These are phyloP conservation scores for Reticulitermes lucifugus DNA, from an alignment of 2,888 invertebrate species.

Conservation along the genomic window DNA sequence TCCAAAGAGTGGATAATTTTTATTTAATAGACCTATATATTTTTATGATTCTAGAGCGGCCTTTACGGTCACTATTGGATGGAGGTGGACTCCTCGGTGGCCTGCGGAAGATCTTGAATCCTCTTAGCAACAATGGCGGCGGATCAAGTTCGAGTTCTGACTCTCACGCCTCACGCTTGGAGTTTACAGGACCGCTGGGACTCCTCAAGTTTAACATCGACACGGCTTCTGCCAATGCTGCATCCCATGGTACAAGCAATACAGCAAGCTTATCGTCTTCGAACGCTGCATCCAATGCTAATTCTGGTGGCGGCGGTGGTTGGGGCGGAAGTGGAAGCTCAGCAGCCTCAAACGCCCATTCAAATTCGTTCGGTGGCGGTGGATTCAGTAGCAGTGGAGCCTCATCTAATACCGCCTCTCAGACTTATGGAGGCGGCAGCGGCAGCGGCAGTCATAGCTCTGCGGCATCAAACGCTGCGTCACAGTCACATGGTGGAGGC, in stretches of 20 bases:
- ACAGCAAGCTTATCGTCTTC: background rate
- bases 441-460: background rate
- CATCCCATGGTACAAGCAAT: background rate
- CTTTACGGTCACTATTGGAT: background rate
- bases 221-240: background rate
- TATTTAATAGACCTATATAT: too few relatives aligned
- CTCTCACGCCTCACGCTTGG: background rate
- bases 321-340: constrained; percentile 5
- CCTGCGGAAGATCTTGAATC: background rate
- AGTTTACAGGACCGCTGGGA: constrained; percentile 16
- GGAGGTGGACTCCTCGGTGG: constrained; percentile 18
- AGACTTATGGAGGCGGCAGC: background rate
- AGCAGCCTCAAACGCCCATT: background rate
- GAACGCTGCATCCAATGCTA: background rate
- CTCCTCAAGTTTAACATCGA: constrained; percentile 18
- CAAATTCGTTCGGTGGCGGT: background rate
- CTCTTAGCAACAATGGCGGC: background rate
- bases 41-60: background rate
- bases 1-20: too few relatives aligned
- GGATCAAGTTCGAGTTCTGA: constrained; percentile 14
- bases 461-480: background rate
- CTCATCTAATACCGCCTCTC: constrained; percentile 4
- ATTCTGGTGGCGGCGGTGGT: background rate
- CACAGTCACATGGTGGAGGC: background rate
- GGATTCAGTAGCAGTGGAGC: background rate